Percentiles rank a stretch among this genome's conserved stretches.
Evolutionary conservation across 2,888 invertebrate species (phyloP).

Genomic region (Eupelmus urozonus): DNA sequence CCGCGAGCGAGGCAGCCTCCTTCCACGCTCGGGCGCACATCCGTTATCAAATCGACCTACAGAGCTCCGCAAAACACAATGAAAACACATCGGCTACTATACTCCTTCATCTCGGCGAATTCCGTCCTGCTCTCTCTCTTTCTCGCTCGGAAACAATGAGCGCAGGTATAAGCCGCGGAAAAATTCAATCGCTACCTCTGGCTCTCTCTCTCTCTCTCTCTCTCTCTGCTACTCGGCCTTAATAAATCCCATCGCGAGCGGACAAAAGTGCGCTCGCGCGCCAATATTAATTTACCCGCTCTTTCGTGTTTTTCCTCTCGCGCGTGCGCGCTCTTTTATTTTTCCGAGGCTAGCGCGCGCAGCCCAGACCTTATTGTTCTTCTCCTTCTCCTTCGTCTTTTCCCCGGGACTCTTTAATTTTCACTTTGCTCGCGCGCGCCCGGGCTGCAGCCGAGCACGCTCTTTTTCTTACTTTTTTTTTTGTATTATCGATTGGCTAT

Average conservation of each 20-base stretch:
- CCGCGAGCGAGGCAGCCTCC: too few relatives aligned
- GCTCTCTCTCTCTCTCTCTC: too few relatives aligned
- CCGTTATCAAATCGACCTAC: too few relatives aligned
- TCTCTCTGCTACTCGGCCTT: too few relatives aligned
- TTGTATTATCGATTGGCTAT: constrained; percentile 13
- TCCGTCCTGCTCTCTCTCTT: too few relatives aligned
- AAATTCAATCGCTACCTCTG: constrained; percentile 44
- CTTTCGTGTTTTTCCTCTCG: constrained; percentile 23
- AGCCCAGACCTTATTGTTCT: constrained; percentile 47
- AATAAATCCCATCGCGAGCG: constrained; percentile 47
- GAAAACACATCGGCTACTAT: too few relatives aligned
- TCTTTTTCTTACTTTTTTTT: neutral
- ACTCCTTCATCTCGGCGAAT: too few relatives aligned
- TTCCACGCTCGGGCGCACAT: too few relatives aligned
- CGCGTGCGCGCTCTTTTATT: neutral
- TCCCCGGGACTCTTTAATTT: constrained; percentile 7
- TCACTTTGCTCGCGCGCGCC: neutral
- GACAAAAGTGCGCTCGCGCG: constrained; percentile 15
- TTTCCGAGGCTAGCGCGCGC: constrained; percentile 9
- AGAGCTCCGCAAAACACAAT: too few relatives aligned
- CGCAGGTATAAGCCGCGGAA: constrained; percentile 25
- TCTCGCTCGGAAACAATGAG: too few relatives aligned
- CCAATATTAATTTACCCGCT: constrained; percentile 45
- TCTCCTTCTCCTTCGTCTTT: neutral
- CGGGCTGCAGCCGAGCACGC: neutral